phyloP scores from a whole-genome alignment of 2,113 vertebrate species.

The Neolamprologus devosi region DNA sequence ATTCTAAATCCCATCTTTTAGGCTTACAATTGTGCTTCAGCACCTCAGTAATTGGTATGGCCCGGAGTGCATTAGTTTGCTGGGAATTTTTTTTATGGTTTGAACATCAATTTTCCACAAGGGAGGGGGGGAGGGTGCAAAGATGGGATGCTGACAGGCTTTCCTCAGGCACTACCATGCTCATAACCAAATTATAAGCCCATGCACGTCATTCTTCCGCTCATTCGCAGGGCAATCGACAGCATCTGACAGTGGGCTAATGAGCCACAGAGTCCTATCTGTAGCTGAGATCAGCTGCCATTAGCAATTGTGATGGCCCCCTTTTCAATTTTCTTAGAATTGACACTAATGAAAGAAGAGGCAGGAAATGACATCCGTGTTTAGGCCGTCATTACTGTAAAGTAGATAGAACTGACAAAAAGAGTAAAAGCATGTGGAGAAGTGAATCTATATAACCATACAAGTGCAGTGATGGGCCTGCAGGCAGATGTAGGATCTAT shows the following conservation, averaged over 20 bases:
- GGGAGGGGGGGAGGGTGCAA: background rate
- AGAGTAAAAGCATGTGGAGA: slow-evolving; percentile 5
- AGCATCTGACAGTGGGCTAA: slow-evolving; percentile 29
- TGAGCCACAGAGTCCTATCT: slow-evolving; percentile 45
- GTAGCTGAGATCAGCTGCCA: slow-evolving; percentile 23
- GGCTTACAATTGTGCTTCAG: background rate
- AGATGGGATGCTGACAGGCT: slow-evolving; percentile 9
- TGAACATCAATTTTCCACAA: slow-evolving; percentile 30
- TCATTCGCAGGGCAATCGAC: slow-evolving; percentile 44
- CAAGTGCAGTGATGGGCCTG: background rate
- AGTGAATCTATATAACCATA: background rate
- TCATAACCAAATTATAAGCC: slow-evolving; percentile 56
- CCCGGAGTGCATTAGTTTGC: slow-evolving; percentile 28
- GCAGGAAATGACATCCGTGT: slow-evolving; percentile 21
- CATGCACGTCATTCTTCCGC: background rate
- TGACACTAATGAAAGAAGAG: slow-evolving; percentile 9
- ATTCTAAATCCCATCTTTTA: background rate
- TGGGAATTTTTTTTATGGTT: slow-evolving; percentile 15
- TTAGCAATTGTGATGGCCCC: slow-evolving; percentile 2
- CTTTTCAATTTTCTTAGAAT: background rate
- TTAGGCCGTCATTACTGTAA: background rate
- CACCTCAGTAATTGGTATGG: slow-evolving; percentile 9
- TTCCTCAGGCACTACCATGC: slow-evolving; percentile 7
- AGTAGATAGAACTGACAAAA: background rate
- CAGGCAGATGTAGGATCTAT: background rate